phyloP scores from a whole-genome alignment of 2,888 invertebrate species.

The Cryptus viduatorius region DNA sequence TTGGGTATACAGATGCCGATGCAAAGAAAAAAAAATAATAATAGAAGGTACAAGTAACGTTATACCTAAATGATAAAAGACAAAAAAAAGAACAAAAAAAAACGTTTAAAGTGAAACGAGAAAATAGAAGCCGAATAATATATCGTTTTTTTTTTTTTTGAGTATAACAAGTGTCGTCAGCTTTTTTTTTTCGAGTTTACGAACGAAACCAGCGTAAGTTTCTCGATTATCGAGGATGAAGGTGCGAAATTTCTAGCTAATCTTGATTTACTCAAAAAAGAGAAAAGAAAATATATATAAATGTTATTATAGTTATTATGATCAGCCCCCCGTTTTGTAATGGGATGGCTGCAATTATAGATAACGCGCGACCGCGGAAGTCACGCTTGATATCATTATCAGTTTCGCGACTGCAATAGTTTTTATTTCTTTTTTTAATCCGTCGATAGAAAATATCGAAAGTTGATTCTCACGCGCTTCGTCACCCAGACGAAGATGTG shows the following conservation, averaged over 20 bases:
- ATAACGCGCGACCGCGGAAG: constrained; percentile 28
- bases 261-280: constrained; percentile 28
- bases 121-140: constrained; percentile 30
- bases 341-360: constrained; percentile 32
- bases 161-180: constrained; percentile 24
- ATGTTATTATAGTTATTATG: not conserved
- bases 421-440: not conserved
- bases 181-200: constrained; percentile 30
- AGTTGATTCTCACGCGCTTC: not conserved
- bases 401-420: constrained; percentile 23
- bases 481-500: not conserved
- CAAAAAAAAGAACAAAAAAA: constrained; percentile 27
- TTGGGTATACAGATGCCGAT: constrained; percentile 57
- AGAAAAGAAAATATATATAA: constrained; percentile 12
- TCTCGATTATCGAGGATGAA: constrained; percentile 62
- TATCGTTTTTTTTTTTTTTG: constrained; percentile 31
- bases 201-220: constrained; percentile 65
- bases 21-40: constrained; percentile 33
- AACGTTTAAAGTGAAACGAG: constrained; percentile 20
- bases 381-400: constrained; percentile 26
- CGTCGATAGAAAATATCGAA: constrained; percentile 25
- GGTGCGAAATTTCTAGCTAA: constrained; percentile 41
- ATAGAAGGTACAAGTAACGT: constrained; percentile 42
- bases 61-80: constrained; percentile 25
- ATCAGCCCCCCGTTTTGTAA: constrained; percentile 26